Conservation (phyloP, 2,888 invertebrate species). For the Drosophila pegasa region DNA sequence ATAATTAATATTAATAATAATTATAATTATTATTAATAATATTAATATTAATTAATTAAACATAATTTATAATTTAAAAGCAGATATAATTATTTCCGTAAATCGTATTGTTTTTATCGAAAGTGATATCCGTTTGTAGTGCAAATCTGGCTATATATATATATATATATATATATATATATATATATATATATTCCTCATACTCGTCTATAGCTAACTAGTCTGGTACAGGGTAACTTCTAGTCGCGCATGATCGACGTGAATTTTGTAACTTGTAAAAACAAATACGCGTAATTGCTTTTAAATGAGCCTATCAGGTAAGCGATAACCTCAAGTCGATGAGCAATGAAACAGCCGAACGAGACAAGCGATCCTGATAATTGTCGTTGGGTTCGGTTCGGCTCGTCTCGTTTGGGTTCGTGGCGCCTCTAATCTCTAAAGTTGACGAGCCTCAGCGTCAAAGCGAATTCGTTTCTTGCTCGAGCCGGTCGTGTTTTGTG, state of each 20-base stretch:
- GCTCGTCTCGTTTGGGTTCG: background rate
- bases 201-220: too few species aligned
- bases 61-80: too few species aligned
- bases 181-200: too few species aligned
- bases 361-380: constrained; percentile 21
- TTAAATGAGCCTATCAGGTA: constrained; percentile 10
- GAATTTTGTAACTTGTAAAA: background rate
- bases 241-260: background rate
- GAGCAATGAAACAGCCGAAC: constrained; percentile 2
- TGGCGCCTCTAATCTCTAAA: constrained; percentile 31
- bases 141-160: too few species aligned
- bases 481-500: constrained; percentile 57
- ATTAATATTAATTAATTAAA: too few species aligned
- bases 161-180: too few species aligned
- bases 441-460: constrained; percentile 34
- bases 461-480: constrained; percentile 60
- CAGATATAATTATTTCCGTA: too few species aligned
- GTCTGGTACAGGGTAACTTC: too few species aligned
- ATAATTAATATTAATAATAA: too few species aligned
- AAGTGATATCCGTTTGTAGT: too few species aligned
- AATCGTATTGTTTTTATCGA: too few species aligned
- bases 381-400: background rate
- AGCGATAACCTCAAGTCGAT: constrained; percentile 7
- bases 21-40: too few species aligned
- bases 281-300: constrained; percentile 8